These are phyloP conservation scores for Perdix hodgsoniae DNA, from an alignment of 2,797 vertebrate genomes.

Conservation along the genomic window DNA sequence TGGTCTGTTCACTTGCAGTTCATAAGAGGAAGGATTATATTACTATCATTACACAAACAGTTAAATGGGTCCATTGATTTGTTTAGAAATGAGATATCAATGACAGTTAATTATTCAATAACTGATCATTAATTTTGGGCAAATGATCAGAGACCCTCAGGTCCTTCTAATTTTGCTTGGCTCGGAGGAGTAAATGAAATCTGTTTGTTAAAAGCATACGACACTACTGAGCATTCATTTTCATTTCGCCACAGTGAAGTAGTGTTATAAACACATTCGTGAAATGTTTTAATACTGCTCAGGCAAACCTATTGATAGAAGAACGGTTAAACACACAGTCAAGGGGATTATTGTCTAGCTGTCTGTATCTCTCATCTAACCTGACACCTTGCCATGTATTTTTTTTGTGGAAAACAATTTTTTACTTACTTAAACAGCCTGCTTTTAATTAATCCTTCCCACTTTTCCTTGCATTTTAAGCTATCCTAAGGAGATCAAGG, in stretches of 20 bases:
- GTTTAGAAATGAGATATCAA: slow-evolving; percentile 80
- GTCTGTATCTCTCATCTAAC: slow-evolving; percentile 30
- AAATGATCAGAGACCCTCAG: slow-evolving; percentile 73
- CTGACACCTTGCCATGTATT: slow-evolving; percentile 6
- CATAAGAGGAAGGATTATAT: slow-evolving; percentile 78
- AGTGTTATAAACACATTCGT: slow-evolving; percentile 63
- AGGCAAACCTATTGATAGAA: slow-evolving; percentile 55
- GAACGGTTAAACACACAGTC: slow-evolving; percentile 50
- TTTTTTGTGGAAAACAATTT: slow-evolving; percentile 35
- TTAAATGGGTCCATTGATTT: slow-evolving; percentile 83
- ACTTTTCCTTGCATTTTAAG: slow-evolving; percentile 36
- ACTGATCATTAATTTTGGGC: slow-evolving; percentile 83
- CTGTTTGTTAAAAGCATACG: slow-evolving; percentile 49
- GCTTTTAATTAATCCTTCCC: slow-evolving; percentile 55
- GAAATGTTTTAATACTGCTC: slow-evolving; percentile 58
- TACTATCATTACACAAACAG: slow-evolving; percentile 85
- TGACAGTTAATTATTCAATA: slow-evolving; percentile 83
- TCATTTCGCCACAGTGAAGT: slow-evolving; percentile 56
- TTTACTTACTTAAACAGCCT: slow-evolving; percentile 24
- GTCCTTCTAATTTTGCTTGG: slow-evolving; percentile 53
- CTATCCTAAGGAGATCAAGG: slow-evolving; percentile 19
- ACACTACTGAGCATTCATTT: slow-evolving; percentile 52
- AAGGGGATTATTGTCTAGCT: slow-evolving; percentile 52
- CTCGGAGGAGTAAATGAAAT: slow-evolving; percentile 48
- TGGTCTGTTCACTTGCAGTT: slow-evolving; percentile 78